These are phyloP conservation scores for Diarsia mendica DNA, from an alignment of 2,888 invertebrate species.

Conservation along the genomic window DNA sequence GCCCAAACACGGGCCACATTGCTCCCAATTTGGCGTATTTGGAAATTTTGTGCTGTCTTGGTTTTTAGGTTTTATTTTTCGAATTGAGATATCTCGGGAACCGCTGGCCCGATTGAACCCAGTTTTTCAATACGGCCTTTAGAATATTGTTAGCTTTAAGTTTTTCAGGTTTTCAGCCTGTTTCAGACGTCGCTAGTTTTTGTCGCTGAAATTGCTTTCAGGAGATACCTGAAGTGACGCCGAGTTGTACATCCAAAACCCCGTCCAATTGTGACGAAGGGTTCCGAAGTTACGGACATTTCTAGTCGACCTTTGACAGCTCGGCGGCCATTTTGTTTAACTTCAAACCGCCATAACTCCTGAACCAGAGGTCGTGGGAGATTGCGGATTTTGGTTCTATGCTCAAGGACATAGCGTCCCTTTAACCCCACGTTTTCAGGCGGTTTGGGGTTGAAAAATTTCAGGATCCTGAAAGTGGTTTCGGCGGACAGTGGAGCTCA, in stretches of 20 bases:
- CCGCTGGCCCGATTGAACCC: no score
- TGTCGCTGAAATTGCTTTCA: not conserved
- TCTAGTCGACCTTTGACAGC: not conserved
- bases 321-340: conserved; percentile 10
- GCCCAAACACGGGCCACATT: no score
- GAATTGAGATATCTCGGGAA: no score
- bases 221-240: not conserved
- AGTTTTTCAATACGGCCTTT: no score
- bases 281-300: not conserved
- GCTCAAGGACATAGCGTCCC: no score
- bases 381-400: no score
- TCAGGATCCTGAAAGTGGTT: not conserved
- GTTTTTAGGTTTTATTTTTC: no score
- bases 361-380: no score
- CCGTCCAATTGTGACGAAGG: not conserved
- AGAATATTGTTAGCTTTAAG: no score
- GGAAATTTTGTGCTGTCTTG: no score
- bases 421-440: not conserved
- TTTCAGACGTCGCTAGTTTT: not conserved
- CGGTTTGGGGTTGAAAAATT: not conserved
- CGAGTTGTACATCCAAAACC: not conserved
- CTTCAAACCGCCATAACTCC: not conserved
- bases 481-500: no score
- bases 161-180: not conserved
- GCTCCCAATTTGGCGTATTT: no score